Conservation (phyloP, 2,113 vertebrate genomes). For the Rhinogobius similis region DNA sequence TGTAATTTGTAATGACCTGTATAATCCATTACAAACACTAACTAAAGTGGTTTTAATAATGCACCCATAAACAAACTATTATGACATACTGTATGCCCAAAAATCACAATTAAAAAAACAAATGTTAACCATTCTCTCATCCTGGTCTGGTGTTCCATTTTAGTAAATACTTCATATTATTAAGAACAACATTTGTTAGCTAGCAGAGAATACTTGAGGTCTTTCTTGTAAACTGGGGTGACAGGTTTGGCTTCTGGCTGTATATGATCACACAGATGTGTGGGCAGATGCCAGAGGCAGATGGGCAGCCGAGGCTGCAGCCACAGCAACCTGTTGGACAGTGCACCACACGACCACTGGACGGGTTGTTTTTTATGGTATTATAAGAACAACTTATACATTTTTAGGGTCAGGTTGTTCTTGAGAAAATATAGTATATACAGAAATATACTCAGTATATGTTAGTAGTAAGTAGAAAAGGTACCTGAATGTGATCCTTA, state of each 20-base stretch:
- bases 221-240: constrained; percentile 12
- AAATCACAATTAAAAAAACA: too few relatives aligned
- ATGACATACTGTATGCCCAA: too few relatives aligned
- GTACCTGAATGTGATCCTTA: too few relatives aligned
- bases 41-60: too few relatives aligned
- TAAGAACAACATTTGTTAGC: background rate
- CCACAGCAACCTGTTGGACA: constrained; percentile 87
- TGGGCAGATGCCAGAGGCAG: constrained; percentile 86
- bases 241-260: constrained; percentile 66
- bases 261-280: constrained; percentile 76
- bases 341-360: constrained; percentile 80
- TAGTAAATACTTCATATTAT: background rate
- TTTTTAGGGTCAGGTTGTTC: constrained; percentile 12
- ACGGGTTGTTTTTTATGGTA: constrained; percentile 68
- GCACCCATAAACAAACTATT: too few relatives aligned
- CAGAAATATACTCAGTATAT: background rate
- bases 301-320: constrained; percentile 80
- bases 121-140: too few relatives aligned
- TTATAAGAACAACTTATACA: constrained; percentile 23
- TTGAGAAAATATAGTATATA: background rate
- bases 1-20: background rate
- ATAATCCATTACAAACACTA: background rate
- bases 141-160: too few relatives aligned
- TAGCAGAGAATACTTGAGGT: background rate
- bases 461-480: too few relatives aligned